These are phyloP conservation scores for Scomberomorus guttatus DNA, from an alignment of 2,797 vertebrate species.

Conservation along the genomic window DNA sequence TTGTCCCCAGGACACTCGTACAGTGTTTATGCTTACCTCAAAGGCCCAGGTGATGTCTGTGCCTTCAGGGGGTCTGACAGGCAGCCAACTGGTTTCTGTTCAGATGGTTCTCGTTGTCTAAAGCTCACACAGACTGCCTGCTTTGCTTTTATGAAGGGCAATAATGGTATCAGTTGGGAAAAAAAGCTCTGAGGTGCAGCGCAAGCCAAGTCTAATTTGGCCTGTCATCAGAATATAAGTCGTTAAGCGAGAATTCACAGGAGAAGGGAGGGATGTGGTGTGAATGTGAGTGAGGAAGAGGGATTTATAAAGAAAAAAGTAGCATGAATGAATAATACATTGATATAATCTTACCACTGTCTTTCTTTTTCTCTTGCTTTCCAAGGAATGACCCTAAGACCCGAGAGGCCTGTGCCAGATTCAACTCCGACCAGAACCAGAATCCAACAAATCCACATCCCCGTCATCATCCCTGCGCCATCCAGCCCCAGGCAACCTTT, in stretches of 20 bases:
- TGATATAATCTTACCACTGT: neutral
- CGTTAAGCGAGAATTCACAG: slow-evolving; percentile 45
- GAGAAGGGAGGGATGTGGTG: slow-evolving; percentile 32
- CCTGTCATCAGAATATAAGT: slow-evolving; percentile 43
- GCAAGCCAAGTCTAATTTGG: slow-evolving; percentile 47
- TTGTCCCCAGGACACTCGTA: slow-evolving; percentile 42
- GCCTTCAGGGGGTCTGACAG: slow-evolving; percentile 46
- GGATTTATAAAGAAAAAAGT: neutral
- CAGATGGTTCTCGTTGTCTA: slow-evolving; percentile 43
- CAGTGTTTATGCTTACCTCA: slow-evolving; percentile 15
- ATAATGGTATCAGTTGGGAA: slow-evolving; percentile 33
- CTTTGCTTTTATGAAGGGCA: slow-evolving; percentile 49
- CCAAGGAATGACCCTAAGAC: slow-evolving; percentile 69
- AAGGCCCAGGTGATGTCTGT: slow-evolving; percentile 59
- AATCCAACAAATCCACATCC: slow-evolving; percentile 84
- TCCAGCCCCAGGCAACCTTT: slow-evolving; percentile 62
- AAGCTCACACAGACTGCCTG: slow-evolving; percentile 20
- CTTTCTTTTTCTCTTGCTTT: slow-evolving; percentile 35
- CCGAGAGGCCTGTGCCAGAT: slow-evolving; percentile 74
- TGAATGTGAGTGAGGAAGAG: slow-evolving; percentile 35
- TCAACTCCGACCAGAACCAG: slow-evolving; percentile 60
- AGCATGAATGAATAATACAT: neutral
- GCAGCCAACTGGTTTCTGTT: slow-evolving; percentile 48
- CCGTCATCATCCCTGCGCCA: slow-evolving; percentile 69
- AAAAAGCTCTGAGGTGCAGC: slow-evolving; percentile 32